These are phyloP conservation scores for Chymomyza amoena DNA, from an alignment of 2,888 invertebrate genomes.

Conservation along the genomic window DNA sequence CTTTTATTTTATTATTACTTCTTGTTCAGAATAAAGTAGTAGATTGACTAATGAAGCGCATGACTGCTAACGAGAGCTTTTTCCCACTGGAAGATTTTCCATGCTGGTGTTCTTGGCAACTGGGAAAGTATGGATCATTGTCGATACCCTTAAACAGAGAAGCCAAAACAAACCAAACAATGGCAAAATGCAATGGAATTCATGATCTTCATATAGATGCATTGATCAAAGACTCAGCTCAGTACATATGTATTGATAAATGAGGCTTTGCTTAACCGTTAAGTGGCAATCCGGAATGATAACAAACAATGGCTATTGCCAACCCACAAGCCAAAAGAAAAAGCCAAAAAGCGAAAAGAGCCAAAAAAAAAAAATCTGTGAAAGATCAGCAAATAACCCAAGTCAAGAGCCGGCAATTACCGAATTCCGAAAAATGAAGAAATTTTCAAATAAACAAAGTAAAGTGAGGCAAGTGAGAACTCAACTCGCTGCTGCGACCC, in stretches of 20 bases:
- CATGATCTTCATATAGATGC: background rate
- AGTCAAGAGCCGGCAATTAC: slow-evolving; percentile 63
- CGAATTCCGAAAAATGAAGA: slow-evolving; percentile 72
- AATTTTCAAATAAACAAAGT: slow-evolving; percentile 71
- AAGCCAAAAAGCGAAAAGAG: slow-evolving; percentile 25
- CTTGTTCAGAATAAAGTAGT: slow-evolving; percentile 4
- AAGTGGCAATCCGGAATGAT: slow-evolving; percentile 61
- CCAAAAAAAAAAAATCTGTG: slow-evolving; percentile 60
- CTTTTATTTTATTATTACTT: background rate
- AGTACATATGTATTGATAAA: background rate
- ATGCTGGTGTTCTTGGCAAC: background rate
- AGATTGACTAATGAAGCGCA: slow-evolving; percentile 43
- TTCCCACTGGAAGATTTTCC: slow-evolving; percentile 19
- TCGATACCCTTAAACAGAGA: background rate
- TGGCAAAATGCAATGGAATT: background rate
- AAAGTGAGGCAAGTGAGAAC: slow-evolving; percentile 59
- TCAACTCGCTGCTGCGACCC: slow-evolving; percentile 45
- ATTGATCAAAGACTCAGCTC: background rate
- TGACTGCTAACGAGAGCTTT: slow-evolving; percentile 55
- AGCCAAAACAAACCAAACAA: slow-evolving; percentile 14
- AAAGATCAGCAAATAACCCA: slow-evolving; percentile 61
- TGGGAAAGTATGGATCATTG: background rate
- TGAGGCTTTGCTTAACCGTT: slow-evolving; percentile 68
- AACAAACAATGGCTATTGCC: slow-evolving; percentile 45
- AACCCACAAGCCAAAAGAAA: slow-evolving; percentile 20